phyloP scores from a whole-genome alignment of 2,888 invertebrate genomes.

The Ochlodes sylvanus region DNA sequence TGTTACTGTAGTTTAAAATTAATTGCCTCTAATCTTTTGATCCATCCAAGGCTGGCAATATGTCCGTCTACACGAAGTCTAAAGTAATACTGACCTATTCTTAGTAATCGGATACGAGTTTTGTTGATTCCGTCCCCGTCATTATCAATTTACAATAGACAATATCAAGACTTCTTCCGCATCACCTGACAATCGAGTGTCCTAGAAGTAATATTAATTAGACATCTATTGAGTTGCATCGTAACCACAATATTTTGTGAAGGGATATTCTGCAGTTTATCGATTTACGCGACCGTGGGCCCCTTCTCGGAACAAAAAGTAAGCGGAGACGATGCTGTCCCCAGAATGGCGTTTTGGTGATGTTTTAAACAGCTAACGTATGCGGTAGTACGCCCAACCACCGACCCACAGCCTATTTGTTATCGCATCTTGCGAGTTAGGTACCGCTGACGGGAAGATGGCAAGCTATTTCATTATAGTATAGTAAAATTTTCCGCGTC shows the following conservation, averaged over 20 bases:
- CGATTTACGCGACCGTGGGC: constrained; percentile 9
- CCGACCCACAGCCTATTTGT: too few relatives aligned
- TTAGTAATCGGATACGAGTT: background rate
- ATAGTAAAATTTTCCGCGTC: too few relatives aligned
- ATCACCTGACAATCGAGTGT: background rate
- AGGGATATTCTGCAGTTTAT: constrained; percentile 24
- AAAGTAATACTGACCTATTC: too few relatives aligned
- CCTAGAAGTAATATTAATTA: constrained; percentile 5
- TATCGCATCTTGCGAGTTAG: too few relatives aligned
- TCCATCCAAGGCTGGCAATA: too few relatives aligned
- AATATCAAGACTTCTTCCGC: constrained; percentile 1
- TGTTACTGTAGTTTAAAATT: too few relatives aligned
- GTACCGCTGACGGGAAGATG: too few relatives aligned
- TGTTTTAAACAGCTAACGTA: background rate
- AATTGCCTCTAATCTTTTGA: too few relatives aligned
- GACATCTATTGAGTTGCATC: constrained; percentile 19
- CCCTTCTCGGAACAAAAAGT: constrained; percentile 22
- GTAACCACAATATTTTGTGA: constrained; percentile 6
- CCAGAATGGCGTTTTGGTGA: constrained; percentile 1
- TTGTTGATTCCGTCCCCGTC: background rate
- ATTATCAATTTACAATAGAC: constrained; percentile 11
- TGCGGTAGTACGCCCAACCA: too few relatives aligned
- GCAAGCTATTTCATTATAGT: too few relatives aligned
- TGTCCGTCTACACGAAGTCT: too few relatives aligned
- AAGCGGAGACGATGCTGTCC: constrained; percentile 20